Evolutionary conservation across 2,113 vertebrate species (phyloP).

Genomic region (Equus quagga): DNA sequence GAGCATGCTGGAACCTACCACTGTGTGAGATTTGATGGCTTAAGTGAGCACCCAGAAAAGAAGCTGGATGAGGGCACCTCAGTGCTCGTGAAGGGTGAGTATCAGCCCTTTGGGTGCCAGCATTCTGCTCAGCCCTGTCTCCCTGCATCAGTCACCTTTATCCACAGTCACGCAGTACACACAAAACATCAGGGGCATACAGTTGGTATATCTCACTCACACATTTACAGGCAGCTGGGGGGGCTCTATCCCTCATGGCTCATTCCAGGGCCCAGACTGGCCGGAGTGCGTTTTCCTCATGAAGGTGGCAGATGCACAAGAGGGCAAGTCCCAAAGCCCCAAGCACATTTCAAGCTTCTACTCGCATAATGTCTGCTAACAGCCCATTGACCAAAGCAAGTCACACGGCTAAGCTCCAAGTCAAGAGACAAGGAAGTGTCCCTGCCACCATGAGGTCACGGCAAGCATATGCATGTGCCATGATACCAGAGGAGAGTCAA

Average conservation of each 20-base stretch:
- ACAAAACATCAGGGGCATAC: background rate
- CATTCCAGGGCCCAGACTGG: background rate
- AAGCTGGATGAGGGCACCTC: background rate
- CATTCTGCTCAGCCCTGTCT: background rate
- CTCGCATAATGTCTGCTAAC: background rate
- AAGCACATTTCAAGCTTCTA: background rate
- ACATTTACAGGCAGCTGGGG: background rate
- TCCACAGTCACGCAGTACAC: background rate
- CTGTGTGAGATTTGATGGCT: conserved; percentile 40
- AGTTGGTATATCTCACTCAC: background rate
- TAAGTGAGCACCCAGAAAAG: background rate
- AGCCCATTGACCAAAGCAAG: background rate
- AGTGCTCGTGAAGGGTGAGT: conserved; percentile 71
- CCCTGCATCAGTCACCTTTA: too few relatives aligned
- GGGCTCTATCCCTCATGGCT: background rate
- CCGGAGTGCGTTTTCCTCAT: background rate
- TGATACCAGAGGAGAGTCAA: background rate
- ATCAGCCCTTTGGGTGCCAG: background rate
- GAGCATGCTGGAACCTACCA: conserved; percentile 68
- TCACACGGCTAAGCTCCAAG: background rate
- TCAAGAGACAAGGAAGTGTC: background rate
- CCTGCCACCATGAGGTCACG: background rate
- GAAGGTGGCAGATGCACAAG: background rate
- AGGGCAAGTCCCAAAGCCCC: background rate
- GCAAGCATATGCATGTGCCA: background rate